Conservation (phyloP, 2,888 invertebrate species). For the Caenorhabditis angaria region DNA sequence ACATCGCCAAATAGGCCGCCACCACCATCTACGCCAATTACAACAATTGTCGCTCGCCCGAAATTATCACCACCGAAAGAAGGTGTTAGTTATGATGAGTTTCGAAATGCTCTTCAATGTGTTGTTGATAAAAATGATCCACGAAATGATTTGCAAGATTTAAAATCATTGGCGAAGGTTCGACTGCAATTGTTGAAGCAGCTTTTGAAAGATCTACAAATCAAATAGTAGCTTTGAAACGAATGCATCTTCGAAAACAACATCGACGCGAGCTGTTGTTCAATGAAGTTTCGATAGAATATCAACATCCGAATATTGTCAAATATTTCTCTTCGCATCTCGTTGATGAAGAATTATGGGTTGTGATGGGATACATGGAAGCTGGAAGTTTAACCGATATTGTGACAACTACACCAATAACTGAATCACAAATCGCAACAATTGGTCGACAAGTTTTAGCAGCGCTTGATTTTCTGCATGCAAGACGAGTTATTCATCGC, state of each 20-base stretch:
- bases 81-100: constrained; percentile 74
- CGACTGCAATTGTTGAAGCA: constrained; percentile 92
- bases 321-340: constrained; percentile 98
- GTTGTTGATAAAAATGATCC: constrained; percentile 97
- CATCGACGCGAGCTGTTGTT: constrained; percentile 94
- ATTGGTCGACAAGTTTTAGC: constrained; percentile 88
- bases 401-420: constrained; percentile 93
- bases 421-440: constrained; percentile 97
- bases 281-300: constrained; percentile 94
- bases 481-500: constrained; percentile 84
- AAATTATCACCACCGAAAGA: constrained; percentile 17
- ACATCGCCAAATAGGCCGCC: background rate
- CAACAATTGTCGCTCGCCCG: constrained; percentile 18
- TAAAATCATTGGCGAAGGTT: constrained; percentile 98
- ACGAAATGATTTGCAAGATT: constrained; percentile 84
- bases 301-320: constrained; percentile 93
- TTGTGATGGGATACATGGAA: constrained; percentile 98
- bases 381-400: constrained; percentile 84
- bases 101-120: constrained; percentile 90
- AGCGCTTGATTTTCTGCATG: constrained; percentile 93
- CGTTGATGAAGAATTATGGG: constrained; percentile 94
- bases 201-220: constrained; percentile 81
- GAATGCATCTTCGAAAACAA: constrained; percentile 97
- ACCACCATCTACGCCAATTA: constrained; percentile 8
- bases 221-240: constrained; percentile 94